Conservation (phyloP, 2,888 invertebrate genomes). For the Cosmopolites sordidus region DNA sequence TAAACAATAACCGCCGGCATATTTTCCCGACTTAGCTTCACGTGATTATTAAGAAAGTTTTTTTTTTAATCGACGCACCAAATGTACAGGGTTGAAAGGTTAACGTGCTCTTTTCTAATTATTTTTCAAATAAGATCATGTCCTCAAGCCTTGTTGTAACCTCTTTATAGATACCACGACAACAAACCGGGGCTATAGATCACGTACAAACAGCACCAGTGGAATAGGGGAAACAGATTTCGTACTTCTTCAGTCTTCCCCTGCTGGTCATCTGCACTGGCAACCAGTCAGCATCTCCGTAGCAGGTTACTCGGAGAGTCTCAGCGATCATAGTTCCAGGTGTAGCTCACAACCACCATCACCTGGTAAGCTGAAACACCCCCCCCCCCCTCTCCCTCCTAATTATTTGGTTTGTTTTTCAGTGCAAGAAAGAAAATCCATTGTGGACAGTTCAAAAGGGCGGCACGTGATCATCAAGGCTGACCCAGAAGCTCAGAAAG, state of each 20-base stretch:
- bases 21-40: no score
- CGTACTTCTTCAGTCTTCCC: conserved; percentile 54
- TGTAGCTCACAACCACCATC: conserved; percentile 44
- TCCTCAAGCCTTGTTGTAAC: no score
- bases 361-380: no score
- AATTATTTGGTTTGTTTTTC: background rate
- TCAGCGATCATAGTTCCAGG: conserved; percentile 49
- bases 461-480: conserved; percentile 43
- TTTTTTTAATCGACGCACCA: no score
- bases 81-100: conserved; percentile 1
- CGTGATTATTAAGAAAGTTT: no score
- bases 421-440: conserved; percentile 39
- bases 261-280: conserved; percentile 51
- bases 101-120: background rate
- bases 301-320: conserved; percentile 46
- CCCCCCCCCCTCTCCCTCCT: no score
- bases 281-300: conserved; percentile 48
- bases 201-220: conserved; percentile 45
- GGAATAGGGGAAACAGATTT: conserved; percentile 52
- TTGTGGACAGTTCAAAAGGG: conserved; percentile 30
- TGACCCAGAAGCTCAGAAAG: conserved; percentile 32
- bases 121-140: no score
- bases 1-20: no score
- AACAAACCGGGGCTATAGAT: conserved; percentile 35
- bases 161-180: conserved; percentile 15